Conservation (phyloP, 2,113 vertebrate species). For the Phalacrocorax carbo region DNA sequence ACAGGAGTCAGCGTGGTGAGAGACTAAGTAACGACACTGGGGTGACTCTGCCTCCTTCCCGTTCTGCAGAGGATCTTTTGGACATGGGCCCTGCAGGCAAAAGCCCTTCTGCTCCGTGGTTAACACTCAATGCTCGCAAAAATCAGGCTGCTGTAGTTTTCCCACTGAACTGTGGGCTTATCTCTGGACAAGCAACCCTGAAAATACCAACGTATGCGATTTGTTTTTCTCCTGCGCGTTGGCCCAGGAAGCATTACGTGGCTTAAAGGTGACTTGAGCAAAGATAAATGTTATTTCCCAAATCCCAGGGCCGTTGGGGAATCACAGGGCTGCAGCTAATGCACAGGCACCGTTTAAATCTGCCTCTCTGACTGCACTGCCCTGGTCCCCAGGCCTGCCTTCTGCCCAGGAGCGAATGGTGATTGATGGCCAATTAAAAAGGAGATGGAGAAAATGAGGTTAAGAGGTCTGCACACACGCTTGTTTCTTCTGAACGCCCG, state of each 20-base stretch:
- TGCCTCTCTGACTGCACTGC: fast-evolving
- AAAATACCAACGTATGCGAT: fast-evolving
- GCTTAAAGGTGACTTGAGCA: neutral
- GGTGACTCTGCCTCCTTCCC: neutral
- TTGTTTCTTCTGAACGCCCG: neutral
- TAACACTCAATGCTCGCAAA: fast-evolving
- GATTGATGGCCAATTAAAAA: neutral
- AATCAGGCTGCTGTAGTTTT: neutral
- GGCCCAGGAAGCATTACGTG: neutral
- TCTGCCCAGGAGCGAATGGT: neutral
- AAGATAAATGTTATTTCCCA: neutral
- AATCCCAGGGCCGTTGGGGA: neutral
- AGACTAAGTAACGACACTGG: neutral
- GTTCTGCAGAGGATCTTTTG: neutral
- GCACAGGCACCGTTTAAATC: fast-evolving
- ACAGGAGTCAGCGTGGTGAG: fast-evolving
- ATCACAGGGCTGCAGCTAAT: neutral
- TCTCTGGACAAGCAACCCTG: neutral
- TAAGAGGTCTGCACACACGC: no score
- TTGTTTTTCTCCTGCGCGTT: fast-evolving
- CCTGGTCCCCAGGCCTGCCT: neutral
- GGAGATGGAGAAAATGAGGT: neutral
- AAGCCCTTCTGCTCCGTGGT: neutral
- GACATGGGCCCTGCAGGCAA: neutral
- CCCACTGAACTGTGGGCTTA: neutral